Evolutionary conservation across 1,140 invertebrate species (phyloP).

Genomic region (Camponotus vicinus): DNA sequence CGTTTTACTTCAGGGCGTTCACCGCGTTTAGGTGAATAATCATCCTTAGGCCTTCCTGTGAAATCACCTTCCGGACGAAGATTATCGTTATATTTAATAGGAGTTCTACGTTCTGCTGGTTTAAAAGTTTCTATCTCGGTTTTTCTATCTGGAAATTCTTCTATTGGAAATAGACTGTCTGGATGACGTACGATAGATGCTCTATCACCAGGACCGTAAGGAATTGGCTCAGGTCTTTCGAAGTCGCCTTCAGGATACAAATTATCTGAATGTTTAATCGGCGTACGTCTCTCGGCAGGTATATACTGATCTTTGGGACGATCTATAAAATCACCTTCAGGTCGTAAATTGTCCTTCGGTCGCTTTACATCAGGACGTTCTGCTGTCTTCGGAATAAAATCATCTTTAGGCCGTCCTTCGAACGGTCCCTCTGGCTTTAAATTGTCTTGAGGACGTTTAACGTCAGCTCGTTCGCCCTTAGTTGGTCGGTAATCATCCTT

Average conservation of each 20-base stretch:
- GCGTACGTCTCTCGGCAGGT: slow-evolving; percentile 84
- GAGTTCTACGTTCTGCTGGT: slow-evolving; percentile 87
- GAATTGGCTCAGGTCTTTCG: slow-evolving; percentile 73
- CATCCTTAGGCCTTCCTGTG: slow-evolving; percentile 83
- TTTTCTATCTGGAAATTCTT: slow-evolving; percentile 81
- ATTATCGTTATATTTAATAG: slow-evolving; percentile 88
- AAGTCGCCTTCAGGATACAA: slow-evolving; percentile 84
- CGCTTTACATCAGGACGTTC: slow-evolving; percentile 86
- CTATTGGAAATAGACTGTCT: slow-evolving; percentile 81
- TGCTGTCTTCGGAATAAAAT: slow-evolving; percentile 86
- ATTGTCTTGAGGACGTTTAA: slow-evolving; percentile 54
- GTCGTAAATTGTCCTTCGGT: slow-evolving; percentile 75
- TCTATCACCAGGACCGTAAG: slow-evolving; percentile 80
- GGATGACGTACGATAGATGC: slow-evolving; percentile 79
- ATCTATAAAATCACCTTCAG: slow-evolving; percentile 83
- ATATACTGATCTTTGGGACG: slow-evolving; percentile 84
- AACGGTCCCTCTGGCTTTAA: slow-evolving; percentile 84
- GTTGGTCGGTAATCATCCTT: slow-evolving; percentile 80
- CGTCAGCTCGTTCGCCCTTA: not conserved
- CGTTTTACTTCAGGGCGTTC: slow-evolving; percentile 70
- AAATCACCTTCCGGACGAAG: slow-evolving; percentile 87
- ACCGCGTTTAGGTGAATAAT: too few relatives aligned
- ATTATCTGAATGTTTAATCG: slow-evolving; percentile 80
- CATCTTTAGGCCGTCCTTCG: slow-evolving; percentile 81
- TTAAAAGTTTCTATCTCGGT: slow-evolving; percentile 67